These are phyloP conservation scores for Zingel zingel DNA, from an alignment of 2,113 vertebrate genomes.

Conservation along the genomic window DNA sequence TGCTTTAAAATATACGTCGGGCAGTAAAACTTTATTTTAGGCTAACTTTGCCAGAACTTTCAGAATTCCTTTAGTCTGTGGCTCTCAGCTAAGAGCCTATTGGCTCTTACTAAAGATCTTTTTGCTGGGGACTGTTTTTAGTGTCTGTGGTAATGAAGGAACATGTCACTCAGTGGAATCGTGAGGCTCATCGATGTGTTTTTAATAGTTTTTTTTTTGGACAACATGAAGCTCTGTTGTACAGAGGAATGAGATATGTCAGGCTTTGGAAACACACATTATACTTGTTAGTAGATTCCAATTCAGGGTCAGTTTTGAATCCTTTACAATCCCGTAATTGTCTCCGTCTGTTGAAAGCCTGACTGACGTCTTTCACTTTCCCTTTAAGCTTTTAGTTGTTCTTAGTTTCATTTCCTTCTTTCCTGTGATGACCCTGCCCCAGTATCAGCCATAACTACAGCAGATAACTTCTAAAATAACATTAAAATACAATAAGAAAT, in stretches of 20 bases:
- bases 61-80: not conserved
- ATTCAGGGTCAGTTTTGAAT: no score
- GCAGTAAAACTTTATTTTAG: not conserved
- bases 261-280: not conserved
- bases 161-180: not conserved
- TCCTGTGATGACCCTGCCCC: no score
- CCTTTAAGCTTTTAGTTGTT: no score
- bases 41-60: not conserved
- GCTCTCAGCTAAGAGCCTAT: not conserved
- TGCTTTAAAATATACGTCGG: not conserved
- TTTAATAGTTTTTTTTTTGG: not conserved
- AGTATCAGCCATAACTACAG: no score
- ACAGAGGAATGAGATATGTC: not conserved
- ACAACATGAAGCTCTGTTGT: not conserved
- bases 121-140: not conserved
- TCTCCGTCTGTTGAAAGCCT: no score
- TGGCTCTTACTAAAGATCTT: not conserved
- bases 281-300: no score
- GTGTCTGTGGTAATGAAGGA: not conserved
- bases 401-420: no score
- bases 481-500: no score
- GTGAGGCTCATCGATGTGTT: not conserved
- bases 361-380: no score
- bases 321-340: no score
- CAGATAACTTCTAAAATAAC: no score